Evolutionary conservation across 2,888 invertebrate species (phyloP), one percentile per base, ranked within the genome.

Genomic region (Ypsolopha scabrella): DNA sequence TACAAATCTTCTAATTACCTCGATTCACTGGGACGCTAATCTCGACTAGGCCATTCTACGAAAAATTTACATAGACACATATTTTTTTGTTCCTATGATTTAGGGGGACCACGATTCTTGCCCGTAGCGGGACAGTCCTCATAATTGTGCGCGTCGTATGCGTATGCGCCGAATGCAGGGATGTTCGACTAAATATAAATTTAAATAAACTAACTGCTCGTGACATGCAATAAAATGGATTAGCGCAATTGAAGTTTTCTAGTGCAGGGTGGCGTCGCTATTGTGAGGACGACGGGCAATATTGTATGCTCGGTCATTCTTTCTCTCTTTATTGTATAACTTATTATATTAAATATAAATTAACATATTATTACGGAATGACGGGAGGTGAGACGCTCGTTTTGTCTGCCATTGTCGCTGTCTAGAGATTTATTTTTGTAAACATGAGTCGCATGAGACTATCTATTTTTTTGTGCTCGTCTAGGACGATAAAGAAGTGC

Each of bases 1-100:
- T 86, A 82, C 80, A 85, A 85, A 86, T 86, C 82, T 79, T 76
- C 83, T 86, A 80, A 86, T 86, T 86, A 86, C 70, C 60, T 59
- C 66, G 56, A 83, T 83, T 85, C 78, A 82, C 62, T 24, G 62
- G 64, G 61, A 68, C 61, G 70, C 73, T 83, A 81, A 81, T 83
- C 82, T 78, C 66, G 60, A 70, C 75, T 76, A 73, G 75, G 66
- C 68, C 60, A 65, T 71, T 69, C 64, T 71, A 14, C 35, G 11
- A 38, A 49, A 37, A 61, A 75, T 80, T 80, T 75, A 77, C 79
- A 82, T 80, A 72, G 68, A 64, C 64, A 65, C 51, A 51, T 39
- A 47, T 69, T 68, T 75, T 24, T 67, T 64, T 65, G 55, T 71
- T 63, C 75, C 75, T 73, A 62, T 82, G 83, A 83, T 83, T 85